Percentiles rank a stretch among this genome's conserved stretches.
These are phyloP conservation scores for Cyprinodon brontotheroides DNA, from an alignment of 2,113 vertebrate genomes.

Conservation along the genomic window DNA sequence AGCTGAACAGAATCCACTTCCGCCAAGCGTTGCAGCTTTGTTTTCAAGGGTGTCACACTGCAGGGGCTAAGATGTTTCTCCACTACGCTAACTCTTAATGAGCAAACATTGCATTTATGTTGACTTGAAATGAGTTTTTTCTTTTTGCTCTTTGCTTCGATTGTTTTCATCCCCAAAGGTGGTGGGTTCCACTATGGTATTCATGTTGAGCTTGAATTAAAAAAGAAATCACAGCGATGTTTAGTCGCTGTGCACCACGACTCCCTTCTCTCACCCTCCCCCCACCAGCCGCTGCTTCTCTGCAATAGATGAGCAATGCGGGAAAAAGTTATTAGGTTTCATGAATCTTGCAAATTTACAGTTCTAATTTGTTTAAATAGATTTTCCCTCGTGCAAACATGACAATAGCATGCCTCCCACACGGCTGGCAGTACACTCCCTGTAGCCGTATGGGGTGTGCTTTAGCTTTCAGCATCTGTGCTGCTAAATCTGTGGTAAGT, in stretches of 20 bases:
- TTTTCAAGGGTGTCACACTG: constrained; percentile 21
- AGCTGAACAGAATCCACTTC: constrained; percentile 1
- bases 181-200: constrained; percentile 33
- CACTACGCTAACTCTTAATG: constrained; percentile 41
- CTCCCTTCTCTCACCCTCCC: neutral
- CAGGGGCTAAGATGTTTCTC: constrained; percentile 24
- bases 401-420: constrained; percentile 7
- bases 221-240: constrained; percentile 6
- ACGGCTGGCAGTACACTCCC: constrained; percentile 6
- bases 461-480: constrained; percentile 30
- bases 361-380: constrained; percentile 29
- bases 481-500: constrained; percentile 21
- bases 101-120: constrained; percentile 42
- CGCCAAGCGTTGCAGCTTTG: constrained; percentile 12
- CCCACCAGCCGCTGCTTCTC: neutral
- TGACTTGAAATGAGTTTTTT: constrained; percentile 51
- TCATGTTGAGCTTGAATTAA: constrained; percentile 26
- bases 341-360: constrained; percentile 31
- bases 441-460: constrained; percentile 20
- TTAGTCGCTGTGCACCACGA: neutral
- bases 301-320: constrained; percentile 34
- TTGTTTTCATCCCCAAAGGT: constrained; percentile 51
- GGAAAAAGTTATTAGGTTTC: constrained; percentile 35
- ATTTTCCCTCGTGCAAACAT: constrained; percentile 30
- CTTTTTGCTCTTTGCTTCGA: constrained; percentile 27